Evolutionary conservation across 2,888 invertebrate species (phyloP).

Genomic region (Caenorhabditis zanzibari): DNA sequence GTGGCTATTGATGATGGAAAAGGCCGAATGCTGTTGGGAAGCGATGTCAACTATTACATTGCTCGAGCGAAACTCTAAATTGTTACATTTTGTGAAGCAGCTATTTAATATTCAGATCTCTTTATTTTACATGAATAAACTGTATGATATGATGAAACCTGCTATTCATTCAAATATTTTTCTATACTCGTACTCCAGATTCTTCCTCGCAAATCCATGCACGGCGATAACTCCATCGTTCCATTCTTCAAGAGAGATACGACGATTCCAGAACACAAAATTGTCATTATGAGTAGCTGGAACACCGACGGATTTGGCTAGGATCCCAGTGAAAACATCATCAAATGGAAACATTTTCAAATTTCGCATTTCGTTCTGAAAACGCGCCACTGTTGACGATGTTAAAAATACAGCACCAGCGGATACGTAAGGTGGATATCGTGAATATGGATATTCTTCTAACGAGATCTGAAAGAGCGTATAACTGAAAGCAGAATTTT

Average conservation of each 20-base stretch:
- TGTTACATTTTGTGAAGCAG: not conserved
- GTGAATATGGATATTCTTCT: slow-evolving; percentile 78
- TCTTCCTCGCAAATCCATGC: slow-evolving; percentile 48
- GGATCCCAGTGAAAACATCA: slow-evolving; percentile 79
- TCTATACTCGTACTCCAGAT: slow-evolving; percentile 51
- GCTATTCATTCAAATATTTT: slow-evolving; percentile 21
- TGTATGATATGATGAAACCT: slow-evolving; percentile 16
- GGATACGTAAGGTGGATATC: slow-evolving; percentile 82
- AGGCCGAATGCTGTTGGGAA: slow-evolving; percentile 69
- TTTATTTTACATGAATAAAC: slow-evolving; percentile 22
- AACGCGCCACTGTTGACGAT: slow-evolving; percentile 68
- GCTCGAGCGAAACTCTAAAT: slow-evolving; percentile 61
- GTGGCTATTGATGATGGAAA: slow-evolving; percentile 72
- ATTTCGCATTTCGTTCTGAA: slow-evolving; percentile 69
- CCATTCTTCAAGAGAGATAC: slow-evolving; percentile 42
- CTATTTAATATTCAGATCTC: slow-evolving; percentile 36
- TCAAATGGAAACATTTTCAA: slow-evolving; percentile 77
- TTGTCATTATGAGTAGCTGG: slow-evolving; percentile 66
- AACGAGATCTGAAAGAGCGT: slow-evolving; percentile 72
- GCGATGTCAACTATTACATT: slow-evolving; percentile 70
- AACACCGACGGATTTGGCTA: slow-evolving; percentile 62
- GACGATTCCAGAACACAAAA: slow-evolving; percentile 68
- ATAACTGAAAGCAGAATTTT: slow-evolving; percentile 1
- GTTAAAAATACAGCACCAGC: slow-evolving; percentile 80
- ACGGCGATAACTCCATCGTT: slow-evolving; percentile 52